Evolutionary conservation across 2,888 invertebrate species (phyloP).

Genomic region (Gryllus longicercus): DNA sequence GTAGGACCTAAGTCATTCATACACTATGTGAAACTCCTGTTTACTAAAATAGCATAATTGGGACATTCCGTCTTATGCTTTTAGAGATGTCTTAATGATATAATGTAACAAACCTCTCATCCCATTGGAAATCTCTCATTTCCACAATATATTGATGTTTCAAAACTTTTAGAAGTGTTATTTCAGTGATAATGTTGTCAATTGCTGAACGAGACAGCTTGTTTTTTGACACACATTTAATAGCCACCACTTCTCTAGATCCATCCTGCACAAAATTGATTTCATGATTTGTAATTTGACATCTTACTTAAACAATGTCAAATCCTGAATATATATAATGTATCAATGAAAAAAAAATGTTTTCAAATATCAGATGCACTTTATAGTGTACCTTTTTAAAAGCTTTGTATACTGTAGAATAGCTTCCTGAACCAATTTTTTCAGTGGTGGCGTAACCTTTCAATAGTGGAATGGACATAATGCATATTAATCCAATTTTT

Average conservation of each 20-base stretch:
- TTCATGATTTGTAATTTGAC: not conserved
- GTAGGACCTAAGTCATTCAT: not conserved
- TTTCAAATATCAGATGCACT: not conserved
- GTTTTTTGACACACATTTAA: slow-evolving; percentile 76
- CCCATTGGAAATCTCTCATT: slow-evolving; percentile 78
- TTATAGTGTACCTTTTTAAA: slow-evolving; percentile 57
- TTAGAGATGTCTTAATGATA: no score
- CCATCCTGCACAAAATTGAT: slow-evolving; percentile 50
- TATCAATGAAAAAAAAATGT: not conserved
- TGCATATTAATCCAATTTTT: not conserved
- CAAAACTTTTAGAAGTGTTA: slow-evolving; percentile 70
- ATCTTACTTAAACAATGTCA: not conserved
- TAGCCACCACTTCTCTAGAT: slow-evolving; percentile 66
- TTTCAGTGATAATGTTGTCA: slow-evolving; percentile 80
- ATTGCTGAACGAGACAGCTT: slow-evolving; percentile 67
- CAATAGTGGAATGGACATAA: slow-evolving; percentile 50
- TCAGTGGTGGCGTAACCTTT: slow-evolving; percentile 68
- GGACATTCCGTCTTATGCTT: no score
- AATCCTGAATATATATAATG: not conserved
- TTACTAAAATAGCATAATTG: no score
- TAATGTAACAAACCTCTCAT: slow-evolving; percentile 56
- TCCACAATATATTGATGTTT: slow-evolving; percentile 78
- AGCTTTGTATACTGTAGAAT: slow-evolving; percentile 81
- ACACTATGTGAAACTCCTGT: no score
- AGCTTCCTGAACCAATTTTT: slow-evolving; percentile 77